Evolutionary conservation across 2,113 vertebrate species (phyloP), one percentile per base, ranked within the genome.

Genomic region (Centrocercus urophasianus): DNA sequence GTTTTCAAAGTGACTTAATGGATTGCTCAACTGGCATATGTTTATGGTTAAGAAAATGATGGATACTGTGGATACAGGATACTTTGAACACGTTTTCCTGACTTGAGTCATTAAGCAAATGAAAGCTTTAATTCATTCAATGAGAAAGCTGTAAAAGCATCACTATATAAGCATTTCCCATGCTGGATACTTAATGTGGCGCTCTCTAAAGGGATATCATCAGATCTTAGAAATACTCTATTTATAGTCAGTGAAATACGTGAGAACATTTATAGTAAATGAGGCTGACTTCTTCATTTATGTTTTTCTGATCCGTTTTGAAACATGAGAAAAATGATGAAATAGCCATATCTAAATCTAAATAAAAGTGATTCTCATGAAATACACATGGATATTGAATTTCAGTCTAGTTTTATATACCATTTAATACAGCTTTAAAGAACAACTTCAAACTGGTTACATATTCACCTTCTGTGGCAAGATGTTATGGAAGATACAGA

Each of bases 21-120:
- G 56, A 32, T 1, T 59, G 32, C 21, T 59, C 72, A 78, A 48
- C 52, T 80, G 67, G 76, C 67, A 19, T 40, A 19, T 71, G 66
- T 71, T 93, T 93, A 52, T 19, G 80, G 27, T 78, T 73, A 82
- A 83, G 81, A 67, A 91, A 76, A 52, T 66, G 56, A 90, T 63
- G 25, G 72, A 93, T n/a, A 12, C 22, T 78, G 10, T 57, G 56
- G 30, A 32, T n/a, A 59, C 32, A 59, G 56, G 32, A 32, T 57
- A 57, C 14, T 57, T 45, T n/a, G 73, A 90, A n/a, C 32, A 59
- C 0, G 1, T 78, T 88, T 71, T 65, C 60, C 56, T 83, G 72
- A 36, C 67, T 63, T 47, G 48, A 19, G 54, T 72, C 50, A 24
- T 36, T 34, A 75, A 71, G 63, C 38, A 77, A 48, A 86, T 5